Evolutionary conservation across 1,140 invertebrate genomes (phyloP), one percentile per base, ranked within the genome.

Genomic region (Rhyacophila brunnea): DNA sequence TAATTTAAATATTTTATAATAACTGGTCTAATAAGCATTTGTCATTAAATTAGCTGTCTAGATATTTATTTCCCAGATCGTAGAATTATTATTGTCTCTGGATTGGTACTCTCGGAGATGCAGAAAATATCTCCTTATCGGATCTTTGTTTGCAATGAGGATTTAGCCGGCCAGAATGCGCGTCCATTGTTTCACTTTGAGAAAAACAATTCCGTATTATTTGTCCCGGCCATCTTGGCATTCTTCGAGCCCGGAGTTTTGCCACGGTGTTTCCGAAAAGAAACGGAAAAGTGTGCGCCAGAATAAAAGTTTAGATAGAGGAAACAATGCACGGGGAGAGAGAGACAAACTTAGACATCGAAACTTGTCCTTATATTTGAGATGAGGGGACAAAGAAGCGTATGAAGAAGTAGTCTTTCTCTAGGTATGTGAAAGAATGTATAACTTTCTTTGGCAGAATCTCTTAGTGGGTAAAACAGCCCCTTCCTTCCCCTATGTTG

Each of bases 301-400:
- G 52, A 55, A 61, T 55, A 61, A 61, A 61, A 61, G 59, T 61
- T 61, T 61, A 49, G 51, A 61, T 60, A 53, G 58, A 34, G 42
- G 50, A 60, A 60, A 60, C 58, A 60, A 60, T 60, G 58, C 58
- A 51, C 40, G 50, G 34, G 59, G 55, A 28, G 23, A 28, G 23
- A 3, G 23, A 28, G 47, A 54, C 44, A 61, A 61, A 61, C 59
- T 50, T 54, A 49, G 59, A 61, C 52, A 54, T 61, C 50, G 51
- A 42, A 55, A 55, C 52, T 55, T 56, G 51, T 32, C 36, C 59
- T 47, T 54, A n/a, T 42, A 38, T 40, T 44, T 38, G 45, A 50
- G 34, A 54, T 53, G 34, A 53, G 50, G 58, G 58, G 58, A 60
- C 58, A 60, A 60, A 60, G 50, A 60, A 18, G 14, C 40, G 17